phyloP scores from a whole-genome alignment of 1,140 invertebrate species.

The Aporrectodea caliginosa region DNA sequence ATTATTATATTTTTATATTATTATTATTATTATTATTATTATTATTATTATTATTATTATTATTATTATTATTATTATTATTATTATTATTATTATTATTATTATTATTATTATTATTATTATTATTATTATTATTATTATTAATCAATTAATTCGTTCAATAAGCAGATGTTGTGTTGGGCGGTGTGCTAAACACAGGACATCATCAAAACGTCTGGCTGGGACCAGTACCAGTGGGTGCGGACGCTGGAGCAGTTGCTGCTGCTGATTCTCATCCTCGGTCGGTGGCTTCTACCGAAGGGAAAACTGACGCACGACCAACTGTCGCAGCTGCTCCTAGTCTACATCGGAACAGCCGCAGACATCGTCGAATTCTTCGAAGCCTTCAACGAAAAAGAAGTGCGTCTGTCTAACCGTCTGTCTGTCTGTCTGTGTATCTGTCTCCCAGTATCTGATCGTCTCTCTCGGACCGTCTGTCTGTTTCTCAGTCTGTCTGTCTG shows the following conservation, averaged over 20 bases:
- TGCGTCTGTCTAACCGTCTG: no score
- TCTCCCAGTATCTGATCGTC: no score
- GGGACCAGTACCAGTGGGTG: constrained; percentile 63
- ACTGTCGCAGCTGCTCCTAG: constrained; percentile 80
- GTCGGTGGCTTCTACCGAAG: constrained; percentile 82
- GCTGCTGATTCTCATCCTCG: constrained; percentile 84
- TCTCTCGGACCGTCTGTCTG: not conserved
- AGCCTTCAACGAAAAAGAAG: constrained; percentile 66
- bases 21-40: constrained; percentile 4
- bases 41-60: constrained; percentile 4
- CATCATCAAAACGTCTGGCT: constrained; percentile 16
- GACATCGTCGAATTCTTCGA: constrained; percentile 96
- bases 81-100: constrained; percentile 4
- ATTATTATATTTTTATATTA: no score
- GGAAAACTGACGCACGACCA: constrained; percentile 81
- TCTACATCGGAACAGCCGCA: constrained; percentile 73
- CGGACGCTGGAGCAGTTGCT: constrained; percentile 83
- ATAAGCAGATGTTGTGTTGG: no score
- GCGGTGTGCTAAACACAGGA: not conserved
- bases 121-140: no score
- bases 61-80: constrained; percentile 4
- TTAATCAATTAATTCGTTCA: no score
- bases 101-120: not conserved
- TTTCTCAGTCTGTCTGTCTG: not conserved
- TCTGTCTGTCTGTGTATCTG: no score